Evolutionary conservation across 2,797 vertebrate species (phyloP).

Genomic region (Bufotes viridis): DNA sequence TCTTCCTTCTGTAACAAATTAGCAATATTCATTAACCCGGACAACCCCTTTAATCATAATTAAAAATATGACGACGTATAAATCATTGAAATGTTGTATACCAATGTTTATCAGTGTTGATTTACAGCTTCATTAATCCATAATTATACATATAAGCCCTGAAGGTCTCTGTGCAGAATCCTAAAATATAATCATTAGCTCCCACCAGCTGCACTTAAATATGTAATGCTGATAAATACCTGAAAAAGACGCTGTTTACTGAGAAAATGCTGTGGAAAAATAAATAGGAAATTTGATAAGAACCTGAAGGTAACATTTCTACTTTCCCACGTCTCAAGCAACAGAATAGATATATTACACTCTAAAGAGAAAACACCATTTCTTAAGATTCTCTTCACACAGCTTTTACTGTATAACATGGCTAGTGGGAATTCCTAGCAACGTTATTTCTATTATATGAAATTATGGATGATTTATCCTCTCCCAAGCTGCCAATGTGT

Average conservation of each 20-base stretch:
- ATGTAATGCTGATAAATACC: conserved; percentile 12
- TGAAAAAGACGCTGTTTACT: background rate
- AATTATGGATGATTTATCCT: conserved; percentile 9
- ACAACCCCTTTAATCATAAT: conserved; percentile 15
- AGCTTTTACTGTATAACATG: conserved; percentile 11
- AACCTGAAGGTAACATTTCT: conserved; percentile 1
- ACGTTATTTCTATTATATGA: background rate
- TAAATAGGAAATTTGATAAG: conserved; percentile 46
- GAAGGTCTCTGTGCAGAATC: conserved; percentile 3
- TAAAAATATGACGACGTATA: conserved; percentile 15
- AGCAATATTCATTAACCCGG: background rate
- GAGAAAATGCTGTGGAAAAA: conserved; percentile 42
- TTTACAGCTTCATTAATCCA: conserved; percentile 16
- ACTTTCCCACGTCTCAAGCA: conserved; percentile 22
- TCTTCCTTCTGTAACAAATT: background rate
- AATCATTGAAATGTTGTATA: conserved; percentile 8
- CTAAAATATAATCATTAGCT: background rate
- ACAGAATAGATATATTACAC: background rate
- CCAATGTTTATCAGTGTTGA: conserved; percentile 12
- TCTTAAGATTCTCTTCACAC: background rate
- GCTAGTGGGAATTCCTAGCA: background rate
- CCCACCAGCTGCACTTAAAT: background rate
- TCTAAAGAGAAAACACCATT: background rate
- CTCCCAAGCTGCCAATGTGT: too few relatives aligned
- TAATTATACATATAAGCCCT: conserved; percentile 17